phyloP scores from a whole-genome alignment of 2,888 invertebrate species.

The Amblyjoppa proteus region DNA sequence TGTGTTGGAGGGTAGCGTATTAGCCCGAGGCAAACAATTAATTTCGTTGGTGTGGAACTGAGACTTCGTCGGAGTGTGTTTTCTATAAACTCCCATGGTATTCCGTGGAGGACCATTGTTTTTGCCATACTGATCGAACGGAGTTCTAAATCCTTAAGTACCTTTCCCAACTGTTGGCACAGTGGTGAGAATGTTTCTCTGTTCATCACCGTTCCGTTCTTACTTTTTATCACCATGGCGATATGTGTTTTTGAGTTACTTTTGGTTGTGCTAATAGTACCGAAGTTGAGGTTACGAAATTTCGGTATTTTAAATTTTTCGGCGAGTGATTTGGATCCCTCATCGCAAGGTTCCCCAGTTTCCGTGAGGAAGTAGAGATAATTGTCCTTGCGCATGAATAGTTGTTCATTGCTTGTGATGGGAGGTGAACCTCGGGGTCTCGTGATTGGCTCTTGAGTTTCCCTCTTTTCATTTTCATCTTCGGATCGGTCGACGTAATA shows the following conservation, averaged over 20 bases:
- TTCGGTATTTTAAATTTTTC: neutral
- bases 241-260: neutral
- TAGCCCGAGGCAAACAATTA: neutral
- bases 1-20: neutral
- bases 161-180: neutral
- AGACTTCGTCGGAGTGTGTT: neutral
- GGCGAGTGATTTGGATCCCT: neutral
- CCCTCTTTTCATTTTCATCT: neutral
- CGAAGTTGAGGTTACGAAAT: neutral
- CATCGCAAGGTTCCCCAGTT: neutral
- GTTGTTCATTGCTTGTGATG: neutral
- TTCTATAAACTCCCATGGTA: neutral
- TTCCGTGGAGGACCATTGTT: neutral
- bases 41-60: neutral
- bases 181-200: neutral
- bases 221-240: neutral
- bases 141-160: neutral
- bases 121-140: neutral
- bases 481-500: slow-evolving; percentile 13
- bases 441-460: too few relatives aligned
- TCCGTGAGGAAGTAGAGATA: neutral
- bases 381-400: neutral
- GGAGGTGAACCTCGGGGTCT: neutral
- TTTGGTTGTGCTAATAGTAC: neutral
- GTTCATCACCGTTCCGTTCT: neutral